Conservation (phyloP, 2,888 invertebrate genomes). For the Eilema depressum region DNA sequence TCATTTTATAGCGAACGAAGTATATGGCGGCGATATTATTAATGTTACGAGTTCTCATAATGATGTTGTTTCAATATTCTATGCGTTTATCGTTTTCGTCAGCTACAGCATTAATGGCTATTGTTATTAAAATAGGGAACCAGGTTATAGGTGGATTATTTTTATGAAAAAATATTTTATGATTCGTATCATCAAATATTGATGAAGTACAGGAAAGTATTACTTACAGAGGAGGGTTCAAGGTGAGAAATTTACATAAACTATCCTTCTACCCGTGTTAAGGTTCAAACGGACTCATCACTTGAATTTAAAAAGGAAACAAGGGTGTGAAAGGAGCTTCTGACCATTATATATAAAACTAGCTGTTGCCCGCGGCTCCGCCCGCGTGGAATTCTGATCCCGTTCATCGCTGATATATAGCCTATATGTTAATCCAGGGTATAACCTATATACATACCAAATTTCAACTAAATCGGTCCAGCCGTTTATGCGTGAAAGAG, state of each 20-base stretch:
- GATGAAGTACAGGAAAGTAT: neutral
- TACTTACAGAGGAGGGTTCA: neutral
- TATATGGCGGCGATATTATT: constrained; percentile 61
- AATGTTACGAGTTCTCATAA: constrained; percentile 61
- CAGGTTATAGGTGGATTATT: constrained; percentile 26
- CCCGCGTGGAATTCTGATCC: too few species aligned
- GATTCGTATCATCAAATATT: neutral
- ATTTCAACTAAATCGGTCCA: too few species aligned
- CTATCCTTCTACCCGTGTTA: neutral
- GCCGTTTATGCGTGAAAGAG: too few species aligned
- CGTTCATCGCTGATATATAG: too few species aligned
- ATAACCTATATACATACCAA: too few species aligned
- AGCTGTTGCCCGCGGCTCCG: too few species aligned
- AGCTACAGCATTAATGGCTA: constrained; percentile 37
- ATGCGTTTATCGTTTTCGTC: constrained; percentile 60
- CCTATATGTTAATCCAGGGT: too few species aligned
- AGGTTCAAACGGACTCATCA: neutral
- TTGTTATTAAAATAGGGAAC: constrained; percentile 37
- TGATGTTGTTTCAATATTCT: constrained; percentile 65
- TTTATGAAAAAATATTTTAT: neutral
- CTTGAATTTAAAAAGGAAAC: neutral
- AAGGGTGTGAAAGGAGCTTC: neutral
- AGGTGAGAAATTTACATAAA: neutral
- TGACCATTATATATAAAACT: too few species aligned
- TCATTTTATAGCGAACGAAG: constrained; percentile 66